Conservation (phyloP, 2,113 vertebrate genomes). For the Sceloporus tristichus region DNA sequence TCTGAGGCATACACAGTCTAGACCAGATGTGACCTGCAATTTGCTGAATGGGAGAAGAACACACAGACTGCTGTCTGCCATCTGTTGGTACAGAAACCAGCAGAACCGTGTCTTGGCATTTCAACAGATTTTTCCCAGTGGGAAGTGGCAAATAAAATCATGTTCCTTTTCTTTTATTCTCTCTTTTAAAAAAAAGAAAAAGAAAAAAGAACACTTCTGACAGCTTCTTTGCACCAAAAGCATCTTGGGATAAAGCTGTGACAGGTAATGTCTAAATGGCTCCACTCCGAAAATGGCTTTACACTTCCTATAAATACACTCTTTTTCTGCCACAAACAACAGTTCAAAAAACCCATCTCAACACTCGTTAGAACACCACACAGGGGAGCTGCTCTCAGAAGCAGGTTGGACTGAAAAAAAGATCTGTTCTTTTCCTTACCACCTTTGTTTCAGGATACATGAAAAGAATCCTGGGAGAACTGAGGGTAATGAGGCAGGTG, state of each 20-base stretch:
- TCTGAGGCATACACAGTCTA: slow-evolving; percentile 71
- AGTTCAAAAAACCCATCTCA: slow-evolving; percentile 48
- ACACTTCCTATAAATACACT: slow-evolving; percentile 49
- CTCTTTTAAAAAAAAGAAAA: slow-evolving; percentile 6
- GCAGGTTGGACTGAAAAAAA: slow-evolving; percentile 21
- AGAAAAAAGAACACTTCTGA: slow-evolving; percentile 54
- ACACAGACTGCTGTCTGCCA: slow-evolving; percentile 79
- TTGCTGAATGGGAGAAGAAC: slow-evolving; percentile 79
- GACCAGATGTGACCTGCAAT: slow-evolving; percentile 85
- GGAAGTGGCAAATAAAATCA: slow-evolving; percentile 70
- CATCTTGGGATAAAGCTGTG: slow-evolving; percentile 62
- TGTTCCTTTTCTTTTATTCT: slow-evolving; percentile 61
- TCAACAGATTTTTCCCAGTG: slow-evolving; percentile 67
- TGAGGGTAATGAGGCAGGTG: slow-evolving; percentile 66
- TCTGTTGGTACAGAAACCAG: slow-evolving; percentile 83
- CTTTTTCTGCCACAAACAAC: slow-evolving; percentile 40
- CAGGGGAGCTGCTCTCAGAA: slow-evolving; percentile 35
- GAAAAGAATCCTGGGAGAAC: slow-evolving; percentile 44
- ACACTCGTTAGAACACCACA: slow-evolving; percentile 25
- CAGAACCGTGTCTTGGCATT: slow-evolving; percentile 70
- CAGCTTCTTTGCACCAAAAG: slow-evolving; percentile 64
- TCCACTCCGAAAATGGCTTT: slow-evolving; percentile 51
- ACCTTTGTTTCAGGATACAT: slow-evolving; percentile 42
- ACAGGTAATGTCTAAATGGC: slow-evolving; percentile 61
- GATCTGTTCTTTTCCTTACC: slow-evolving; percentile 14